Percentiles rank a stretch among this genome's conserved stretches.
Conservation (phyloP, 2,797 vertebrate genomes). For the Xerus rutilus region DNA sequence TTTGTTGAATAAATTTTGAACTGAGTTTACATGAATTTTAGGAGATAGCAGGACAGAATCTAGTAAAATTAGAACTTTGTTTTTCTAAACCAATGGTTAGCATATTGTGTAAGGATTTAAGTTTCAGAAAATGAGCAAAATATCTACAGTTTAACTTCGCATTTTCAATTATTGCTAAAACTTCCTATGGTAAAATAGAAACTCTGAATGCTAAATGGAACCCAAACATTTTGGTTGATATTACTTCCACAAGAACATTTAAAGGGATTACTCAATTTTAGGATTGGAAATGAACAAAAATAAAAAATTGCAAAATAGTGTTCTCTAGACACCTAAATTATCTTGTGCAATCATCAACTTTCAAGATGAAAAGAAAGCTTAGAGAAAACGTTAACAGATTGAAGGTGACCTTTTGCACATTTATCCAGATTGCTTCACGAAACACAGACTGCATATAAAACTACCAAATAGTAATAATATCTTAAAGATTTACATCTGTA, state of each 20-base stretch:
- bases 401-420: neutral
- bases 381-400: neutral
- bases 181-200: conserved; percentile 57
- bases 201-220: conserved; percentile 43
- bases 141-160: conserved; percentile 24
- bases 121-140: conserved; percentile 13
- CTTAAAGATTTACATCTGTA: neutral
- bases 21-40: conserved; percentile 12
- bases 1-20: neutral
- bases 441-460: neutral
- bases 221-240: neutral
- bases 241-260: neutral
- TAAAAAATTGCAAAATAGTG: conserved; percentile 46
- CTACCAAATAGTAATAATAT: neutral
- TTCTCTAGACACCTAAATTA: neutral
- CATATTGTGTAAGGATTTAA: neutral
- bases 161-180: conserved; percentile 34
- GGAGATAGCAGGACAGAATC: neutral
- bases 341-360: neutral
- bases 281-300: conserved; percentile 61
- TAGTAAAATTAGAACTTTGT: neutral
- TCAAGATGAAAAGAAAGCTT: neutral
- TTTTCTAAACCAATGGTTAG: neutral
- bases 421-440: neutral
- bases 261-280: conserved; percentile 19